phyloP scores from a whole-genome alignment of 2,888 invertebrate genomes.

The Carcina quercana region DNA sequence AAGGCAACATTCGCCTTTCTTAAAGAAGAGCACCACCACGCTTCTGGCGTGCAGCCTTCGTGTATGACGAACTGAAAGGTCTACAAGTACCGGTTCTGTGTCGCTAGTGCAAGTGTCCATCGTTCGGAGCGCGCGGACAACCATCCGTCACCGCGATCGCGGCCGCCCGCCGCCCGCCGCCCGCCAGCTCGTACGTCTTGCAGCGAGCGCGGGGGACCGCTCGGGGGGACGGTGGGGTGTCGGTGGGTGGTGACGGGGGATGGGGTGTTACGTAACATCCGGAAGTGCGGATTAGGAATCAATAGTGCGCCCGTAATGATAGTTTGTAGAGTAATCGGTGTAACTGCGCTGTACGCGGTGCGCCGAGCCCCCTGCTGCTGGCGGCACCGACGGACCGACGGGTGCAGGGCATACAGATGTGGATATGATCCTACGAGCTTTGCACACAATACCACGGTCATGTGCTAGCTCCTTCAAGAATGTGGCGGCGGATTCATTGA shows the following conservation, averaged over 20 bases:
- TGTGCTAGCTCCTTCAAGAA: too few relatives aligned
- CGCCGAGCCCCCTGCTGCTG: background rate
- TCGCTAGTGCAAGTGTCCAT: too few relatives aligned
- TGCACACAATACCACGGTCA: too few relatives aligned
- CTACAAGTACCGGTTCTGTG: too few relatives aligned
- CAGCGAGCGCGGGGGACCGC: conserved; percentile 25
- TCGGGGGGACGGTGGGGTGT: conserved; percentile 21
- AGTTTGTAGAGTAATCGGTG: conserved; percentile 63
- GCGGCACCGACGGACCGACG: background rate
- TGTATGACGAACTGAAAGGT: too few relatives aligned
- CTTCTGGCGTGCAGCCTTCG: too few relatives aligned
- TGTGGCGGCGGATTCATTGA: too few relatives aligned
- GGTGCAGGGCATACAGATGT: too few relatives aligned
- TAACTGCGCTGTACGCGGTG: conserved; percentile 45
- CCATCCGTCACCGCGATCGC: conserved; percentile 71
- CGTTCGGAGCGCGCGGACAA: conserved; percentile 57
- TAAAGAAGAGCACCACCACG: too few relatives aligned
- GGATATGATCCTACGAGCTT: too few relatives aligned
- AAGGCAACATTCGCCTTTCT: too few relatives aligned
- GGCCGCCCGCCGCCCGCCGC: too few relatives aligned
- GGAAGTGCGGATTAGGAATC: conserved; percentile 75
- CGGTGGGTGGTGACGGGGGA: conserved; percentile 19
- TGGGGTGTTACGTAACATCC: conserved; percentile 64
- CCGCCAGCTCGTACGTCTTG: conserved; percentile 62
- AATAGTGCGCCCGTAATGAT: conserved; percentile 72